Evolutionary conservation across 2,797 vertebrate genomes (phyloP).

Genomic region (Delichon dasypus): DNA sequence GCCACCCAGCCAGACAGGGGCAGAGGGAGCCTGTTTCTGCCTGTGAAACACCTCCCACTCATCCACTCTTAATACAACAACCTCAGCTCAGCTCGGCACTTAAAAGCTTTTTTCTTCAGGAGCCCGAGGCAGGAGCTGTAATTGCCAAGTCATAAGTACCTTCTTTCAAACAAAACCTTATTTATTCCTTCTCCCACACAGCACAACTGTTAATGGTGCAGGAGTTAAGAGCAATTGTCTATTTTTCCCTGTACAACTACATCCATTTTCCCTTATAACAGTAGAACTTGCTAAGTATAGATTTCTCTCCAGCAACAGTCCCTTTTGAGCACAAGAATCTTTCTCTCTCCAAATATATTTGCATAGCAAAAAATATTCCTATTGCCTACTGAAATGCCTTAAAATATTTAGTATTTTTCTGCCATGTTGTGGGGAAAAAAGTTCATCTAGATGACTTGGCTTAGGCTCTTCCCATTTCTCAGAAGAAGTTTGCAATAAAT

Average conservation of each 20-base stretch:
- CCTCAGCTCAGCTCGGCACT: background rate
- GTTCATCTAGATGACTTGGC: background rate
- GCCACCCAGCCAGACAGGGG: background rate
- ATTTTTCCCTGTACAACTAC: background rate
- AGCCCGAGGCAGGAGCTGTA: constrained; percentile 20
- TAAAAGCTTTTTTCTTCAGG: background rate
- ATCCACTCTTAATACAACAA: background rate
- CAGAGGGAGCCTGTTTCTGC: background rate
- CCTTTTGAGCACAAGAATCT: background rate
- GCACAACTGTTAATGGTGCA: too few relatives aligned
- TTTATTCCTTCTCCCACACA: background rate
- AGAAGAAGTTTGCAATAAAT: constrained; percentile 26
- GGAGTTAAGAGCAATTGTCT: too few relatives aligned
- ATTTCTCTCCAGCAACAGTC: background rate
- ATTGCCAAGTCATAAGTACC: constrained; percentile 1
- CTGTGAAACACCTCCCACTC: background rate
- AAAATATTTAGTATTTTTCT: constrained; percentile 17
- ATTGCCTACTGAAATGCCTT: background rate
- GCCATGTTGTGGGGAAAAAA: background rate
- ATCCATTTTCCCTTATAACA: background rate
- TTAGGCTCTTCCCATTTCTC: background rate
- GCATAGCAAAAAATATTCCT: background rate
- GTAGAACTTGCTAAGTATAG: background rate
- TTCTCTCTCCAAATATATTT: background rate
- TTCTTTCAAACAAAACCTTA: constrained; percentile 22